These are phyloP conservation scores for Tetraneura akinire DNA, from an alignment of 1,140 invertebrate species.

Conservation along the genomic window DNA sequence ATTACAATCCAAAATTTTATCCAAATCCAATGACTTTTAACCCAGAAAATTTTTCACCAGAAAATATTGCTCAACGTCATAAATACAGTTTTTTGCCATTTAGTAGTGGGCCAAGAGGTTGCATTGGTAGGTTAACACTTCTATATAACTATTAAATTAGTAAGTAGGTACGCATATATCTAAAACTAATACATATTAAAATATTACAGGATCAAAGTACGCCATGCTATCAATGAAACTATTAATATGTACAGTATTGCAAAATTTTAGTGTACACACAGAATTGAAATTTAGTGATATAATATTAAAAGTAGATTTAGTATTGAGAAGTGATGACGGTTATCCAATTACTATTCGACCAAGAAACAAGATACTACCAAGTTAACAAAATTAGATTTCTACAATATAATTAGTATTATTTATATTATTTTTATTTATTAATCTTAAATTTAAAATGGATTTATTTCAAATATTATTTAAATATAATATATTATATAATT, in stretches of 20 bases:
- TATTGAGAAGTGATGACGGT: slow-evolving; percentile 53
- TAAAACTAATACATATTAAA: background rate
- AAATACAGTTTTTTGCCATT: slow-evolving; percentile 62
- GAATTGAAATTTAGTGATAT: slow-evolving; percentile 53
- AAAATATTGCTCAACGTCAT: slow-evolving; percentile 59
- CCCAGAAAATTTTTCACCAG: slow-evolving; percentile 64
- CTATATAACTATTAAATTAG: background rate
- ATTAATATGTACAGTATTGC: slow-evolving; percentile 51
- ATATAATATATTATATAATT: too few relatives aligned
- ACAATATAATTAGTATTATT: too few relatives aligned
- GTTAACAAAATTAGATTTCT: background rate
- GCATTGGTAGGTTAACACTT: slow-evolving; percentile 59
- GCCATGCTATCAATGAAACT: slow-evolving; percentile 55
- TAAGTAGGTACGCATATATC: background rate
- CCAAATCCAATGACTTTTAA: slow-evolving; percentile 64
- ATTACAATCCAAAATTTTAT: slow-evolving; percentile 61
- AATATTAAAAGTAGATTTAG: slow-evolving; percentile 53
- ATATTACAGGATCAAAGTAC: slow-evolving; percentile 53
- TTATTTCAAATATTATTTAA: too few relatives aligned
- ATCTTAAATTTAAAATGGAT: too few relatives aligned
- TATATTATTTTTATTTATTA: too few relatives aligned
- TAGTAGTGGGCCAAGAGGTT: slow-evolving; percentile 61
- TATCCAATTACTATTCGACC: slow-evolving; percentile 50
- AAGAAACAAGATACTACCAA: slow-evolving; percentile 33
- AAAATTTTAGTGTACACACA: slow-evolving; percentile 53